Evolutionary conservation across 2,113 vertebrate genomes (phyloP), one percentile per base, ranked within the genome.

Genomic region (Platichthys flesus): DNA sequence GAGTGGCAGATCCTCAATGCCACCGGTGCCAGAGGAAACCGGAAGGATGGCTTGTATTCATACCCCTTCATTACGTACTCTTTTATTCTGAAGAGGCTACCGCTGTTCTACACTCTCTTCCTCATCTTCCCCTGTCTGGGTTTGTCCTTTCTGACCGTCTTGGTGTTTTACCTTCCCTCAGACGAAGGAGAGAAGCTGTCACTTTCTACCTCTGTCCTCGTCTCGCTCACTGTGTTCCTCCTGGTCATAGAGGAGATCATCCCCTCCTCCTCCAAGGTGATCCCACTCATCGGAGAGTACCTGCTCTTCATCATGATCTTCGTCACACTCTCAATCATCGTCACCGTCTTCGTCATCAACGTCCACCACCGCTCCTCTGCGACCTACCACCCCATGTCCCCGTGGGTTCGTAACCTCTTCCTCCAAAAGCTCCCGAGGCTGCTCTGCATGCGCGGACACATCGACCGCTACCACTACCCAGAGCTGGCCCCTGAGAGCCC

Each of bases 211-310:
- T 99, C 97, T 0, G 97, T 99, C 74, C 92, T 99, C 16, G 97
- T 99, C 55, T 99, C 98, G 6, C 96, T 99, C 88, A 99, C 98
- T 0, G 98, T 99, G 72, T 99, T 99, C 85, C 96, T 99, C 55
- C 88, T 99, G 70, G 97, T 99, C 45, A 99, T 99, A 72, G 97
- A 99, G 80, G 98, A 99, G 90, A 99, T 99, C 87, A 99, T 99
- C 71, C 97, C 97, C 2, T 98, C 97, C 23, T 99, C 97, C 72
- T 99, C 98, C 45, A 99, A 98, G 88, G 97, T 98, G 71, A 98
- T 99, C 75, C 98, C 97, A 0, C 93, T 99, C 80, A 99, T 99
- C 0, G 97, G 98, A 28, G 97, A 99, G 76, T 99, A 99, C 84
- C 91, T 99, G 37, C 87, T 99, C 57, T 98, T 99, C 90, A 98